Base-by-base conservation (phyloP, 2,113 vertebrate genomes). In the Zeus faber region DNA sequence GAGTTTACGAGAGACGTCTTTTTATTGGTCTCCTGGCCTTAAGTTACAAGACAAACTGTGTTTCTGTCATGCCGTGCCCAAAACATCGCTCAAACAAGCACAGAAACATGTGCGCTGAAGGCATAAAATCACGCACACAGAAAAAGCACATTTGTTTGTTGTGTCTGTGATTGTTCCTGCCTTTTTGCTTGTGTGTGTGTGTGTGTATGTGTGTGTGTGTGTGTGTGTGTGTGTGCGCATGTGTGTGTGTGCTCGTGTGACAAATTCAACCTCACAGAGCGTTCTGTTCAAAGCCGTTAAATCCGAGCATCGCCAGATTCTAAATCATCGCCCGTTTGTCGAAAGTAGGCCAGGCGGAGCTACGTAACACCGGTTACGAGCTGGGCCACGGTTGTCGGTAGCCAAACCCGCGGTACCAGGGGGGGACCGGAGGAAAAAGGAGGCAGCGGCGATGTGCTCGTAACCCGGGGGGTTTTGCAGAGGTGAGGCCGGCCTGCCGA, bases 301-400 rank as follows among this genome's bases (percentile, higher is more conserved):
- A 52, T 37, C 39, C 7, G n/a, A 60, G 44, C 53, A 29, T 39
- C 45, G 40, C 17, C 45, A 47, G 35, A 55, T 33, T 51, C 40
- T n/a, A 67, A 43, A 57, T 59, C 57, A 49, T 54, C 23, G 3
- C 33, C 68, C 62, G n/a, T 54, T 24, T 0, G 13, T 58, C 40
- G 31, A 61, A 86, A 78, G 51, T 70, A 69, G 82, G 79, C 72
- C 79, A 67, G 26, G 60, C 51, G 5, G 35, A 58, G 31, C 75
- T 76, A 68, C 2, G 53, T 65, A 74, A 75, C 67, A 57, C 17
- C 25, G 41, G 33, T n/a, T 53, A 50, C 67, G 79, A 85, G 79
- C 58, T 62, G 75, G 81, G 81, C 70, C 76, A 76, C 79, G 79
- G 75, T 76, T 72, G 62, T 83, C 17, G n/a, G n/a, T n/a, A 83